Evolutionary conservation across 2,888 invertebrate genomes (phyloP).

Genomic region (Diarsia brunnea): DNA sequence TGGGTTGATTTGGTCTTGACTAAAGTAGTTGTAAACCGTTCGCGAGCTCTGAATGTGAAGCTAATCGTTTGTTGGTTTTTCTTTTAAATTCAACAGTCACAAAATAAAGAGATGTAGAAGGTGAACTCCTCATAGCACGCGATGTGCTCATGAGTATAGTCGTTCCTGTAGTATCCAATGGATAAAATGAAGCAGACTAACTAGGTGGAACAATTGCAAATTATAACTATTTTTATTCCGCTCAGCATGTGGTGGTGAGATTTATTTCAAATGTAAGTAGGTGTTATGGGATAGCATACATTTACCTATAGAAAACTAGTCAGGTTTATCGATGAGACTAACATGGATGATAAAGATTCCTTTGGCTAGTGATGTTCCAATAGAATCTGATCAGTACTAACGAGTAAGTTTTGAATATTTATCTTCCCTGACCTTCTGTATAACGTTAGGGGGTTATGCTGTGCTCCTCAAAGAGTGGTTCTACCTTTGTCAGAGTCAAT

Average conservation of each 20-base stretch:
- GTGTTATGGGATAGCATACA: background rate
- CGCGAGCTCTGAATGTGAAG: constrained; percentile 39
- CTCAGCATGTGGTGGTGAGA: constrained; percentile 22
- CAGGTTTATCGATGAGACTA: background rate
- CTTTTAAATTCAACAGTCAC: constrained; percentile 12
- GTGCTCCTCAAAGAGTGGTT: background rate
- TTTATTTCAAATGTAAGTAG: background rate
- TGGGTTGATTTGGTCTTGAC: background rate
- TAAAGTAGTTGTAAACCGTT: constrained; percentile 40
- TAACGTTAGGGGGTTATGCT: too few relatives aligned
- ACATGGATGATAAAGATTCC: background rate
- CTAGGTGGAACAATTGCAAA: constrained; percentile 15
- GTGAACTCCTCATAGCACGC: background rate
- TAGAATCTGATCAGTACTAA: background rate
- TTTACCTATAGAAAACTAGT: background rate
- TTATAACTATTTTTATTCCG: constrained; percentile 27
- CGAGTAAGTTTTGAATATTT: background rate
- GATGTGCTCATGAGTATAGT: background rate
- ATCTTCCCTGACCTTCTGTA: background rate
- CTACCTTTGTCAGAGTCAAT: constrained; percentile 2
- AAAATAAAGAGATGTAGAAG: constrained; percentile 20
- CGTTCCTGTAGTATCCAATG: background rate
- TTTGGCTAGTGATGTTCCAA: background rate
- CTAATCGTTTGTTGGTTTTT: constrained; percentile 58
- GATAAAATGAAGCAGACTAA: background rate